These are phyloP conservation scores for Prochilodus magdalenae DNA, from an alignment of 2,113 vertebrate species.

Conservation along the genomic window DNA sequence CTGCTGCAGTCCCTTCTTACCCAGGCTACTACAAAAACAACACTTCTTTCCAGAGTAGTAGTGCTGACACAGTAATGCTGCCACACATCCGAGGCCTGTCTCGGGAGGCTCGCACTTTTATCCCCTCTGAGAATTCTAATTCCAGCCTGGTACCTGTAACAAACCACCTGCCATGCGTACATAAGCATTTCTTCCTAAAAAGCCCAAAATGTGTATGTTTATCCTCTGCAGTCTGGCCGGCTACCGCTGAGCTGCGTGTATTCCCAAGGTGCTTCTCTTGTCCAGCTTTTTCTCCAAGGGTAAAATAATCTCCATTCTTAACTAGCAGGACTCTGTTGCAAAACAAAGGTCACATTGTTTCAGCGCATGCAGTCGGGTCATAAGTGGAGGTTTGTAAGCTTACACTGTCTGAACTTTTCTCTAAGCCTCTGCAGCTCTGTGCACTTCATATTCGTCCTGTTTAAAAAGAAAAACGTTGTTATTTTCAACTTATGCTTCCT, in stretches of 20 bases:
- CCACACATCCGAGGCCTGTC: neutral
- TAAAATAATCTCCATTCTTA: constrained; percentile 62
- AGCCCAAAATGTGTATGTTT: neutral
- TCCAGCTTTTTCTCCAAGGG: constrained; percentile 24
- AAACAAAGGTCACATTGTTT: constrained; percentile 72
- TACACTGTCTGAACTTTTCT: constrained; percentile 28
- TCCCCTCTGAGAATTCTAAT: neutral
- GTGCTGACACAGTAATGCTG: constrained; percentile 21
- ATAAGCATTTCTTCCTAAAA: neutral
- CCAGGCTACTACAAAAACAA: constrained; percentile 10
- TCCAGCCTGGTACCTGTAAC: neutral
- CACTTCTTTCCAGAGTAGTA: constrained; percentile 18
- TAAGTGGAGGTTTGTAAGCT: constrained; percentile 60
- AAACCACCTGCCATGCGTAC: neutral
- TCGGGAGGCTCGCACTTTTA: neutral
- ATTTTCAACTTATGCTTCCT: neutral
- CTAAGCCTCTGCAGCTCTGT: neutral
- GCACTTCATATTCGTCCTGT: neutral
- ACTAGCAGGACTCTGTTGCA: constrained; percentile 31
- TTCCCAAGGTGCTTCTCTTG: constrained; percentile 16
- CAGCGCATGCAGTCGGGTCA: constrained; percentile 56
- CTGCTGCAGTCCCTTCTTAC: neutral
- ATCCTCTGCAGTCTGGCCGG: neutral
- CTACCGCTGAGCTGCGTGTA: neutral
- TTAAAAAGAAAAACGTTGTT: neutral